Conservation (phyloP, 2,888 invertebrate species). For the Macropis europaea region DNA sequence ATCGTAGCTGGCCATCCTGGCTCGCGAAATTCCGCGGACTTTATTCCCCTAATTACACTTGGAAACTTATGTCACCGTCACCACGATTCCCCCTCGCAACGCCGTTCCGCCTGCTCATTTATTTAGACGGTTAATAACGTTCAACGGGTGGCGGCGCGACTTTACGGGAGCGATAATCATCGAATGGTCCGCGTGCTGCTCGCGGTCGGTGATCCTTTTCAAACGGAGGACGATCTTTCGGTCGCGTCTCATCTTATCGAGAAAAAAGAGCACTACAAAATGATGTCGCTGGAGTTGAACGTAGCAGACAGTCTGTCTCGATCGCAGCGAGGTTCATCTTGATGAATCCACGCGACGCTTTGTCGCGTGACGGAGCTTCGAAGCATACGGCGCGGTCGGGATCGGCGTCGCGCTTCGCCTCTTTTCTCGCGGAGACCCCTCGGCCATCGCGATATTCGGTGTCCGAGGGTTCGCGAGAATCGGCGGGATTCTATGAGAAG, state of each 20-base stretch:
- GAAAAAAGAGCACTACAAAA: constrained; percentile 56
- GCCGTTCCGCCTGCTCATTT: constrained; percentile 18
- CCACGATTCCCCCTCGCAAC: constrained; percentile 34
- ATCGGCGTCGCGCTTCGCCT: constrained; percentile 20
- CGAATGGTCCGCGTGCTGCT: neutral
- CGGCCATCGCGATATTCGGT: constrained; percentile 37
- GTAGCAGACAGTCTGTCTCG: constrained; percentile 56
- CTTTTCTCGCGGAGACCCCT: constrained; percentile 9
- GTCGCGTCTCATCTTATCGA: constrained; percentile 42
- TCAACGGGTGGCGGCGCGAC: neutral
- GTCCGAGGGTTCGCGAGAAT: constrained; percentile 42
- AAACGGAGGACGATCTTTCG: neutral
- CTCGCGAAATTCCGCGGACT: constrained; percentile 73
- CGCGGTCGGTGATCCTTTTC: neutral
- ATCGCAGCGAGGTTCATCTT: constrained; percentile 59
- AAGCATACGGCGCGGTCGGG: constrained; percentile 49
- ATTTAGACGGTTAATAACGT: constrained; percentile 33
- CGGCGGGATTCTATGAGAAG: constrained; percentile 44
- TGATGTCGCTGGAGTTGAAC: constrained; percentile 55
- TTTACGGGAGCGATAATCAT: neutral
- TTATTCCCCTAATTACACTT: constrained; percentile 76
- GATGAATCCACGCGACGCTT: constrained; percentile 64
- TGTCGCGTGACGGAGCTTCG: constrained; percentile 48
- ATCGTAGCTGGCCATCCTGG: constrained; percentile 52
- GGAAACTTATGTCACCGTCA: constrained; percentile 70